Evolutionary conservation across 1,140 invertebrate species (phyloP), one percentile per base, ranked within the genome.

Genomic region (Diuraphis noxia): DNA sequence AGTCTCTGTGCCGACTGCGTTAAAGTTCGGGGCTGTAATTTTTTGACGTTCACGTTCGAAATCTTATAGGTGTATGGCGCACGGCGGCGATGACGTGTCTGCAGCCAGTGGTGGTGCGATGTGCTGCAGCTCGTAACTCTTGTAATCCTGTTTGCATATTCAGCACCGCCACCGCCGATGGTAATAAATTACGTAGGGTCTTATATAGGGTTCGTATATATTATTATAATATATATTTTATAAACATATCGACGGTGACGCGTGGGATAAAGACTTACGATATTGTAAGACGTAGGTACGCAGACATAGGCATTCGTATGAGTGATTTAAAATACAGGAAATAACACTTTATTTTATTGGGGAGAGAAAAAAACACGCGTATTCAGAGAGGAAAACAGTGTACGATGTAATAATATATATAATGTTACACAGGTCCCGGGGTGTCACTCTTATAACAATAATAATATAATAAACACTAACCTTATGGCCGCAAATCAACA

Each of bases 91-190:
- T 40, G 36, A 41, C 52, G 52, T n/a, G 10, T 21, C 49, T 30
- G 6, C 23, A 9, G 52, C 52, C 52, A 3, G 52, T 13, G 21
- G 21, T 8, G 7, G 34, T 40, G 34, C 36, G 23, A 38, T 81
- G 25, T n/a, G 40, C 40, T 43, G 40, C 25, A 30, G 25, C 40
- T 38, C 30, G 25, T 41, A 41, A 82, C 81, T 82, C 81, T 88
- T 63, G 86, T 88, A 88, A 88, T 88, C 86, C 86, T 13, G 49
- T 88, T 88, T 40, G 86, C 86, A 72, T 88, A 88, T 88, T 41
- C 86, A 40, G 34, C 36, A 88, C 36, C 30, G 52, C 52, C 36
- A 88, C 36, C 30, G 52, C 52, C 38, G 38, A 13, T 9, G 86
- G 86, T 38, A 2, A 88, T 88, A 56, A 88, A 88, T 88, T 88